Base-by-base conservation (phyloP, 2,113 vertebrate species). In the Saccopteryx leptura region DNA sequence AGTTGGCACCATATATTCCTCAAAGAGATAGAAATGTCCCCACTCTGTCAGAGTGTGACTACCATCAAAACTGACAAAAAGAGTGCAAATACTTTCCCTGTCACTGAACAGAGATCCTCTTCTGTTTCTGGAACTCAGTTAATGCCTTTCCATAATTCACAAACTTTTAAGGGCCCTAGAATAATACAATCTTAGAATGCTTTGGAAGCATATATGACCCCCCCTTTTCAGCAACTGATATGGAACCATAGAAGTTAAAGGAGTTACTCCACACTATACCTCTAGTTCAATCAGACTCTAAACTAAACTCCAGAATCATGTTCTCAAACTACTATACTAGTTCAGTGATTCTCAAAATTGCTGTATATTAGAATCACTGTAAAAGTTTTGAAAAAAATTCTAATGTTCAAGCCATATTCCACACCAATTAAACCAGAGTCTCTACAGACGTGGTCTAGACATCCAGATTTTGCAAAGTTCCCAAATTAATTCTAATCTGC, bases 381-480 rank as follows among this genome's bases (percentile, higher is more conserved):
- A 10, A 69, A 31, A 95, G 7, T 24, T 94, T 48, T 68, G 46
- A 65, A 79, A 87, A 85, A 85, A 65, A 31, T 19, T 23, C 13
- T 23, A 79, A 90, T 39, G 18, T 17, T 71, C 66, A 69, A 4
- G 23, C 12, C 5, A 1, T 65, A 39, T 18, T 9, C 24, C 79
- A 39, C 2, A 75, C 9, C 28, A 65, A 48, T 21, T 88, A 80
- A 75, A 14, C 58, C 13, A 39, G 58, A 81, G 46, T 90, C 26
- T 80, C 71, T 87, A 54, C 33, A 63, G 52, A 9, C 82, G 23
- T 76, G 69, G 24, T 46, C 54, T 84, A n/a, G 7, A 8, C 48
- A 63, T 31, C 23, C 31, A 74, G 5, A 48, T 50, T 76, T 93
- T 91, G 92, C 50, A 75, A 72, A 94, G 81, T 66, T 88, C 31